Evolutionary conservation across 2,113 vertebrate species (phyloP).

Genomic region (Phaethon lepturus): DNA sequence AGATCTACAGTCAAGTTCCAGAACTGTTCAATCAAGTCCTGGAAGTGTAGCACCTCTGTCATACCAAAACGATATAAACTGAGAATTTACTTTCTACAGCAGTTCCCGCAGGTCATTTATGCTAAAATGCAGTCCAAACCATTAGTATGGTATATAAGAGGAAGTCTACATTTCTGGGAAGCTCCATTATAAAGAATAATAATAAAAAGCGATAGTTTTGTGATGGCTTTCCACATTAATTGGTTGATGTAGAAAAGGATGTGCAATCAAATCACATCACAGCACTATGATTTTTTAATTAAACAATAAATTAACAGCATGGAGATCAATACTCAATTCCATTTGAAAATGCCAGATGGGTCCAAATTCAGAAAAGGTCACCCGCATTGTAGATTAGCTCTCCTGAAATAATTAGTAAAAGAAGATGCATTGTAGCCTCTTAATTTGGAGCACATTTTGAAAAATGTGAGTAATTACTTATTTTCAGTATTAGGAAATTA

Average conservation of each 20-base stretch:
- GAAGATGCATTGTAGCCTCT: slow-evolving; percentile 8
- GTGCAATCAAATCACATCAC: slow-evolving; percentile 63
- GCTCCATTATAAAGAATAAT: slow-evolving; percentile 30
- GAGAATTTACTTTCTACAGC: neutral
- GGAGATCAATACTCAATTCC: slow-evolving; percentile 72
- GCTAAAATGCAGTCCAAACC: neutral
- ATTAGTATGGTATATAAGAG: neutral
- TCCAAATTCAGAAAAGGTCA: slow-evolving; percentile 62
- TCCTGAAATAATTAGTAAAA: slow-evolving; percentile 53
- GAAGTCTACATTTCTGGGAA: slow-evolving; percentile 49
- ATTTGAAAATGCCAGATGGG: slow-evolving; percentile 67
- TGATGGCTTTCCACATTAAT: slow-evolving; percentile 28
- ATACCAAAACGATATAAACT: neutral
- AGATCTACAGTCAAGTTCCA: neutral
- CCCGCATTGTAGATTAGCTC: slow-evolving; percentile 22
- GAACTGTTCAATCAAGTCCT: neutral
- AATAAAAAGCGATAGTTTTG: slow-evolving; percentile 39
- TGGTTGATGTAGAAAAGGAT: slow-evolving; percentile 53
- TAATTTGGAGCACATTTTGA: slow-evolving; percentile 52
- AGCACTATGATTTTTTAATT: slow-evolving; percentile 69
- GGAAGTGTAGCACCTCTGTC: neutral
- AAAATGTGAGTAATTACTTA: slow-evolving; percentile 59
- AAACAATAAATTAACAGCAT: slow-evolving; percentile 73
- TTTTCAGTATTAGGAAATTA: slow-evolving; percentile 50
- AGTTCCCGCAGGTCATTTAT: neutral